Conservation (phyloP, 2,797 vertebrate genomes). For the Rhabdomys pumilio region DNA sequence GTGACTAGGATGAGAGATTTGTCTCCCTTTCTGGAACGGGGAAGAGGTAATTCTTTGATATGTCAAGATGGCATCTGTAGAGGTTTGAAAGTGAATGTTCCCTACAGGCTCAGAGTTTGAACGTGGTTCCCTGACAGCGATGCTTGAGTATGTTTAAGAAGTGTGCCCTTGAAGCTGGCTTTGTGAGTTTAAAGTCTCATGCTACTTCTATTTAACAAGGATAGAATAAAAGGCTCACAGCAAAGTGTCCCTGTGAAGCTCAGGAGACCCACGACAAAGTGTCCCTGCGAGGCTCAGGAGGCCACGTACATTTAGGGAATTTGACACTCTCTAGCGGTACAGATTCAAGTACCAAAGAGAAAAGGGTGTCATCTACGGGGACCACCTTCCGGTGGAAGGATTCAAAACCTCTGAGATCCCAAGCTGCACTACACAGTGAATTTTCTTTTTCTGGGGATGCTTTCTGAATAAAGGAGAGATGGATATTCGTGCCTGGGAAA, state of each 20-base stretch:
- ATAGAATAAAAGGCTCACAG: background rate
- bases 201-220: background rate
- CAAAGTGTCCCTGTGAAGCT: background rate
- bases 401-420: constrained; percentile 21
- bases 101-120: background rate
- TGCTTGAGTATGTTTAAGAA: background rate
- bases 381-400: constrained; percentile 19
- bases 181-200: background rate
- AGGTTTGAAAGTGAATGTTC: background rate
- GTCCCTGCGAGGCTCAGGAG: background rate
- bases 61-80: background rate
- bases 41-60: background rate
- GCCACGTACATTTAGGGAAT: background rate
- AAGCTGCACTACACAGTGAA: background rate
- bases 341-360: background rate
- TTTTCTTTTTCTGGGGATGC: background rate
- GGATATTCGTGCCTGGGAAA: background rate
- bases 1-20: background rate
- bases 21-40: background rate
- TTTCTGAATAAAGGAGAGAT: constrained; percentile 50
- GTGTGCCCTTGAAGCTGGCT: background rate
- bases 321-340: background rate
- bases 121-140: background rate
- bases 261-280: background rate
- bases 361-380: constrained; percentile 6